Conservation (phyloP, 2,888 invertebrate genomes). For the Protophormia terraenovae region DNA sequence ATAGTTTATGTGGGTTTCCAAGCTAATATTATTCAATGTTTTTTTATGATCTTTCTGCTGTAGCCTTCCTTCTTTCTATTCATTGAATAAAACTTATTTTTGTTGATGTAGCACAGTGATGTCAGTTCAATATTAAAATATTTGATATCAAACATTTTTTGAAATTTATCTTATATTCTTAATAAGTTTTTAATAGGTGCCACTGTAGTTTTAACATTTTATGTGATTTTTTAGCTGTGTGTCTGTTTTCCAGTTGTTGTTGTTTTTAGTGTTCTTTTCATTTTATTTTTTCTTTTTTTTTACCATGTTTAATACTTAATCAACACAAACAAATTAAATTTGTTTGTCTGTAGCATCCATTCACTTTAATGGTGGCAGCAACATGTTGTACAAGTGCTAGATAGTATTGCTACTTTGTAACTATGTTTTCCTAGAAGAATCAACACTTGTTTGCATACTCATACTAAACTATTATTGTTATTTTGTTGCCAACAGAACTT, state of each 20-base stretch:
- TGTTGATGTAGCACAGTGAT: background rate
- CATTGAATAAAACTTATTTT: background rate
- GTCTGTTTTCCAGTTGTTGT: background rate
- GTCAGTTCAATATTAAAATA: too few relatives aligned
- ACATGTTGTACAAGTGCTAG: slow-evolving; percentile 28
- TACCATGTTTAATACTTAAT: slow-evolving; percentile 49
- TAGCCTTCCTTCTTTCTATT: background rate
- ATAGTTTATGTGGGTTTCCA: background rate
- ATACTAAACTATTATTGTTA: background rate
- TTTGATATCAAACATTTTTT: too few relatives aligned
- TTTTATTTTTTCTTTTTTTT: background rate
- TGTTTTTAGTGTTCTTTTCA: background rate
- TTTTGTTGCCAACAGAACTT: slow-evolving; percentile 31
- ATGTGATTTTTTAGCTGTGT: background rate
- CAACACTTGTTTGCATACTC: slow-evolving; percentile 15
- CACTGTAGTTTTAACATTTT: slow-evolving; percentile 5
- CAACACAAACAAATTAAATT: slow-evolving; percentile 59
- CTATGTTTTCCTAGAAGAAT: background rate
- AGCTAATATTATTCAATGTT: slow-evolving; percentile 25
- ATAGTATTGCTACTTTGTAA: background rate
- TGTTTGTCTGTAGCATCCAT: slow-evolving; percentile 37
- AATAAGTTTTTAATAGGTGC: background rate
- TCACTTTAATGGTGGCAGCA: slow-evolving; percentile 15
- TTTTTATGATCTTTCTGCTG: background rate
- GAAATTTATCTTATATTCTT: too few relatives aligned